These are phyloP conservation scores for Pyrrhosoma nymphula DNA, from an alignment of 2,888 invertebrate species.

Conservation along the genomic window DNA sequence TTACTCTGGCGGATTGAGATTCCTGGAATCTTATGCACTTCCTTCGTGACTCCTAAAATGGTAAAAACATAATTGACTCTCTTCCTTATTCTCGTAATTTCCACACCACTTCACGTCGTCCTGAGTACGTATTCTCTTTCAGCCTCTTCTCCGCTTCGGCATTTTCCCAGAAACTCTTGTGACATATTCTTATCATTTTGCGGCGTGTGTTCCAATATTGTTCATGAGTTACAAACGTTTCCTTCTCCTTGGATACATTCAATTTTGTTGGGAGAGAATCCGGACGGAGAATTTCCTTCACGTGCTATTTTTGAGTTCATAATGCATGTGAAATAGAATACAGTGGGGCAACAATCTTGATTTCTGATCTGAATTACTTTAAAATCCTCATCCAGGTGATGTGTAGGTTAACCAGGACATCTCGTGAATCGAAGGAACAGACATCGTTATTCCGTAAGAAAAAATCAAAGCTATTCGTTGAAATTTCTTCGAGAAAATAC, in stretches of 20 bases:
- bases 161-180: too few relatives aligned
- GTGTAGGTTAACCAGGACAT: not conserved
- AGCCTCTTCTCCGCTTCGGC: not conserved
- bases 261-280: not conserved
- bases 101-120: not conserved
- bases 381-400: not conserved
- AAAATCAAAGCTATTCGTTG: too few relatives aligned
- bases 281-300: not conserved
- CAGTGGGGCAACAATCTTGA: not conserved
- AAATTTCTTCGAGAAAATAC: too few relatives aligned
- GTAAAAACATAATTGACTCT: too few relatives aligned
- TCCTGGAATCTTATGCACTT: too few relatives aligned
- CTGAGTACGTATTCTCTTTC: not conserved
- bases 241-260: not conserved
- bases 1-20: too few relatives aligned
- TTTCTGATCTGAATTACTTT: not conserved
- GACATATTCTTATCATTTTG: too few relatives aligned
- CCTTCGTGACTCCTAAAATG: too few relatives aligned
- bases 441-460: too few relatives aligned
- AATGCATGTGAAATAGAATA: not conserved
- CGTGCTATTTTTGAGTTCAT: not conserved
- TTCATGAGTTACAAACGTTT: not conserved
- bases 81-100: not conserved
- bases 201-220: not conserved
- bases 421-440: too few relatives aligned